Evolutionary conservation across 1,140 invertebrate genomes (phyloP).

Genomic region (Lutraria rhynchaena): DNA sequence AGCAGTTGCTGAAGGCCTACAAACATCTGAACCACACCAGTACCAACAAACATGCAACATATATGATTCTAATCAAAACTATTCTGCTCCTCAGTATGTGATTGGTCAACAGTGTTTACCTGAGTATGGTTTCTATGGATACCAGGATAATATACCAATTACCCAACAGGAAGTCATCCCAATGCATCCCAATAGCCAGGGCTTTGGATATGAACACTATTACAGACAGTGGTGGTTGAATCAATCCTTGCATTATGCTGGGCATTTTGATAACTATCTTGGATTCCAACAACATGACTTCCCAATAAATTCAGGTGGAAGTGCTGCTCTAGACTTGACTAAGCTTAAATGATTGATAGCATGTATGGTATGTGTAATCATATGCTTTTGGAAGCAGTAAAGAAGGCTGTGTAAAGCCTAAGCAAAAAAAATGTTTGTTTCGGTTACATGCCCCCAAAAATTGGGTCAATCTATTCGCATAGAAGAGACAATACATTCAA

Average conservation of each 20-base stretch:
- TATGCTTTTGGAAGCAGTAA: too few species aligned
- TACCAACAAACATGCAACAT: background rate
- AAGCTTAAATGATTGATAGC: too few species aligned
- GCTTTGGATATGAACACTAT: background rate
- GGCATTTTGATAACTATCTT: too few species aligned
- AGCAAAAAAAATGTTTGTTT: too few species aligned
- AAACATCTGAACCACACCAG: background rate
- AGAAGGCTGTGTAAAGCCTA: too few species aligned
- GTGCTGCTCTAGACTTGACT: too few species aligned
- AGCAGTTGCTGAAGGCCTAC: background rate
- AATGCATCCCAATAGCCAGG: background rate
- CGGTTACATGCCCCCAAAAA: too few species aligned
- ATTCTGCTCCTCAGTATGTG: background rate
- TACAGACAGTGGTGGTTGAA: background rate
- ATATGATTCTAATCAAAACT: background rate
- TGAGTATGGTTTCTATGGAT: background rate
- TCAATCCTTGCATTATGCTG: background rate
- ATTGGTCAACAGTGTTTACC: background rate
- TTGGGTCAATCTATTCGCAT: too few species aligned
- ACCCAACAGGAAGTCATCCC: background rate
- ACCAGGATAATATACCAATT: background rate
- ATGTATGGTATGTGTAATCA: too few species aligned
- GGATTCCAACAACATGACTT: too few species aligned
- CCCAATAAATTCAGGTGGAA: too few species aligned
- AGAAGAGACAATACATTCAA: too few species aligned